phyloP scores from a whole-genome alignment of 2,888 invertebrate genomes.

The Ommatoiulus sabulosus region DNA sequence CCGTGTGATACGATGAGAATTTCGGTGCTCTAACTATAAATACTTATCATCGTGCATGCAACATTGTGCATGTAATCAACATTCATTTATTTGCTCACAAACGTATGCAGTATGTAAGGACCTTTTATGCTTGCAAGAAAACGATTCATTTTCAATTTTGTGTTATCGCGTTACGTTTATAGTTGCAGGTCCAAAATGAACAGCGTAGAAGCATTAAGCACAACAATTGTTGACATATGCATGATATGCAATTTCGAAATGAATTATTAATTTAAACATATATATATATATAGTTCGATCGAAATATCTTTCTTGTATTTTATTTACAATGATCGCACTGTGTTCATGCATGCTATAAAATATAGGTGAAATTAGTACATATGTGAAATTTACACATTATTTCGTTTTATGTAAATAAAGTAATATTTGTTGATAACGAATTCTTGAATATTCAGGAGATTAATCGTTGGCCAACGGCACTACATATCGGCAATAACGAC shows the following conservation, averaged over 20 bases:
- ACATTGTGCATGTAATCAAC: background rate
- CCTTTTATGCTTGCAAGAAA: too few species aligned
- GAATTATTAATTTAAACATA: background rate
- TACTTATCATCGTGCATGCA: background rate
- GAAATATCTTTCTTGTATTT: background rate
- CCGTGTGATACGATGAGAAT: background rate
- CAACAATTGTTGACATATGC: background rate
- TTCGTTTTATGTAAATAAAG: background rate
- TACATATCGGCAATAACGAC: too few species aligned
- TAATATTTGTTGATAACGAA: too few species aligned
- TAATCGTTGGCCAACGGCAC: too few species aligned
- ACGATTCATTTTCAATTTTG: too few species aligned
- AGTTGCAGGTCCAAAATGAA: too few species aligned
- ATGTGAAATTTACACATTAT: background rate
- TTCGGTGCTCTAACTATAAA: background rate
- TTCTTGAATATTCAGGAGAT: too few species aligned
- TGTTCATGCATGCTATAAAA: background rate
- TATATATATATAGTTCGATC: background rate
- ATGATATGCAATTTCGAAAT: background rate
- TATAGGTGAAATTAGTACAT: background rate
- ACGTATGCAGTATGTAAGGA: too few species aligned
- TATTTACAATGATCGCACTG: background rate
- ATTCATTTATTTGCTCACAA: too few species aligned
- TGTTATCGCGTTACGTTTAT: too few species aligned
- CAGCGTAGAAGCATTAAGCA: background rate